Percentiles rank a stretch among this genome's conserved stretches.
Evolutionary conservation across 2,113 vertebrate species (phyloP).

Genomic region (Atlantisia rogersi): DNA sequence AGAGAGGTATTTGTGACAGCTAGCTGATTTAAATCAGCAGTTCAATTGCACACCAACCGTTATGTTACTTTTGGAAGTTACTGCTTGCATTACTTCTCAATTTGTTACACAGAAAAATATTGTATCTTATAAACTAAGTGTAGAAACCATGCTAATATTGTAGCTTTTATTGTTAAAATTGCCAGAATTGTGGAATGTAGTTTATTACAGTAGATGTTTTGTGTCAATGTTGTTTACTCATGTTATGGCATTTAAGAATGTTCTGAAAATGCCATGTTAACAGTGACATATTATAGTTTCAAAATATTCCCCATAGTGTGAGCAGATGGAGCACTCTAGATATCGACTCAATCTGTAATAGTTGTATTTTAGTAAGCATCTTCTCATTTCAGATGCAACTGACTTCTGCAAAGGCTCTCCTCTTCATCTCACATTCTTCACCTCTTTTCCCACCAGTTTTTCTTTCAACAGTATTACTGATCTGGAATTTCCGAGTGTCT

Average conservation of each 20-base stretch:
- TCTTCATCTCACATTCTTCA: background rate
- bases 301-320: background rate
- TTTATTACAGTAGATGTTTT: background rate
- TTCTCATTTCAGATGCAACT: background rate
- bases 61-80: background rate
- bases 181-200: background rate
- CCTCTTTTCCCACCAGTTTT: background rate
- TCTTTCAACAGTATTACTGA: background rate
- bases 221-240: background rate
- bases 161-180: background rate
- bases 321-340: background rate
- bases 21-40: background rate
- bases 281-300: background rate
- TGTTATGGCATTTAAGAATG: background rate
- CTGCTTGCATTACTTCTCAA: background rate
- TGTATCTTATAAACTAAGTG: background rate
- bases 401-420: background rate
- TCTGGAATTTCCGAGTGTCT: background rate
- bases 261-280: background rate
- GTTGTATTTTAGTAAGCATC: background rate
- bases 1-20: background rate
- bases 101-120: background rate
- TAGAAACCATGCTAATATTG: background rate
- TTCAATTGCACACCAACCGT: background rate
- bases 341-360: background rate